Base-by-base conservation (phyloP, 2,888 invertebrate species). In the Andrena hattorfiana region DNA sequence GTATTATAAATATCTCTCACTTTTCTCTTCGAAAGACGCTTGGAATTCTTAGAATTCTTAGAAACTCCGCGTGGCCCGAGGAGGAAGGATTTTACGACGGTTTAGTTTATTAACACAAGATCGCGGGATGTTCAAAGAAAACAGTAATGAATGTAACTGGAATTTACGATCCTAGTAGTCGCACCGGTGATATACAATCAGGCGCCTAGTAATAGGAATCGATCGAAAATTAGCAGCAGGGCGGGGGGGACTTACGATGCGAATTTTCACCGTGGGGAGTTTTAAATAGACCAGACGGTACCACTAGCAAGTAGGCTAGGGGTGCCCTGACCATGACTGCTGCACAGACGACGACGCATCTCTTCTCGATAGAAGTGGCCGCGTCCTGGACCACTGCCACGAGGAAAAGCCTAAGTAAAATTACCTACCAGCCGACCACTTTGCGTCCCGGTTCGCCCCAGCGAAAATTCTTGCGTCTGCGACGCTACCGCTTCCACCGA, bases 311-410 rank as follows among this genome's bases (percentile, higher is more conserved):
- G 56, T 89, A 81, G 77, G 83, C 68, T 87, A 84, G 78, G 81
- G 84, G 76, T 84, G 80, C 75, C 87, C 86, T 89, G 90, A 87
- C 90, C 90, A 74, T 90, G 90, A 89, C 86, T 87, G 79, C 67
- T 42, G 54, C 16, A 66, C 72, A 28, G 62, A 51, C 75, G 49
- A 63, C 51, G 62, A n/a, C 70, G 60, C 32, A 20, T 80, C 77
- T 59, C 56, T 83, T 85, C 71, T 49, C 70, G 63, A 23, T 69
- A 71, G 77, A 76, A 81, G 76, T 83, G 79, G 77, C 56, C 68
- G 60, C 56, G 79, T 86, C 81, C 89, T 89, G 87, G 89, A 85
- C 63, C 66, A 23, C 59, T 90, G 87, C 87, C 89, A 89, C 73
- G 70, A 75, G 67, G 35, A 80, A 78, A 89, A 77, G 78, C 74